phyloP scores from a whole-genome alignment of 2,113 vertebrate species.

The Equus przewalskii region DNA sequence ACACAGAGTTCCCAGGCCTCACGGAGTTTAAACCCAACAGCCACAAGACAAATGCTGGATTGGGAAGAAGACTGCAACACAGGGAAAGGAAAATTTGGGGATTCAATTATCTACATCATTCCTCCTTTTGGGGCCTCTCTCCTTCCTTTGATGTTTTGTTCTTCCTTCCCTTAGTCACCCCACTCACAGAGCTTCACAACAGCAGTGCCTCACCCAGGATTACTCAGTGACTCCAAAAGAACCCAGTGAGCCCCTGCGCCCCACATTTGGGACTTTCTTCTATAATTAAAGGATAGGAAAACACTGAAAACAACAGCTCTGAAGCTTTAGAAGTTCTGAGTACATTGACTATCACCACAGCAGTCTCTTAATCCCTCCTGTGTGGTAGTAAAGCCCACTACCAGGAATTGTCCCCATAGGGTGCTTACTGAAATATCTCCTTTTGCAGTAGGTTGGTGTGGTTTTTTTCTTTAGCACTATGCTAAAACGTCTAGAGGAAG shows the following conservation, averaged over 20 bases:
- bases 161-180: background rate
- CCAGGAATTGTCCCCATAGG: background rate
- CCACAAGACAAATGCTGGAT: background rate
- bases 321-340: background rate
- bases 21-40: background rate
- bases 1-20: no score
- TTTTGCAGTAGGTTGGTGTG: background rate
- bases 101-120: fast-evolving
- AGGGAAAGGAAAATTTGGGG: background rate
- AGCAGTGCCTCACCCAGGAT: background rate
- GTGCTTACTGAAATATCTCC: background rate
- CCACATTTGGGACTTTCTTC: background rate
- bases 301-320: constrained; percentile 20
- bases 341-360: background rate
- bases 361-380: background rate
- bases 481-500: background rate
- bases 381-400: background rate
- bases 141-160: background rate
- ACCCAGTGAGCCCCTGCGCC: background rate
- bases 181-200: background rate
- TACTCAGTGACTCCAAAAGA: background rate
- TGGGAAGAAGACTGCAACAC: background rate
- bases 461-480: background rate
- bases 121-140: background rate
- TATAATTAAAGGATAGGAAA: constrained; percentile 36